Evolutionary conservation across 2,888 invertebrate species (phyloP).

Genomic region (Amphimallon solstitiale): DNA sequence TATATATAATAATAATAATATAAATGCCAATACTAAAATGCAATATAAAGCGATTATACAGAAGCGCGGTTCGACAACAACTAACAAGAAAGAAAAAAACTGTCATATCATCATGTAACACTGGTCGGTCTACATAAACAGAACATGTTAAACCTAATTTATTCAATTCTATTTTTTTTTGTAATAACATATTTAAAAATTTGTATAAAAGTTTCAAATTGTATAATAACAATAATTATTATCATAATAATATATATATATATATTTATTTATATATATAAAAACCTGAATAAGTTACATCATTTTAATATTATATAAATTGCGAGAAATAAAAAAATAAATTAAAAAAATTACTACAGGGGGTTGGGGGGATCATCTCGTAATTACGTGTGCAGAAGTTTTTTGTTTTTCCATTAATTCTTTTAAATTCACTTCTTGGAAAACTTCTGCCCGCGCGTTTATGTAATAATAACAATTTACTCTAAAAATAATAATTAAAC

Average conservation of each 20-base stretch:
- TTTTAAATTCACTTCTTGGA: neutral
- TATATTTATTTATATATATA: conserved; percentile 4
- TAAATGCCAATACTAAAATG: conserved; percentile 50
- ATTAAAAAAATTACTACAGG: conserved; percentile 28
- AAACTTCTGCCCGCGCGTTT: neutral
- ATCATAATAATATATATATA: too few relatives aligned
- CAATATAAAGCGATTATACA: conserved; percentile 43
- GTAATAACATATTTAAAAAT: conserved; percentile 26
- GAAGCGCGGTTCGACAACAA: conserved; percentile 37
- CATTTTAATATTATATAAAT: neutral
- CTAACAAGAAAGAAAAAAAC: conserved; percentile 18
- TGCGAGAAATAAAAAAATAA: conserved; percentile 35
- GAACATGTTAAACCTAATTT: conserved; percentile 23
- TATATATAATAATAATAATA: conserved; percentile 37
- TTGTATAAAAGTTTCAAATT: conserved; percentile 31
- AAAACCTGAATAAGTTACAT: conserved; percentile 39
- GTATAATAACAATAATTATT: neutral
- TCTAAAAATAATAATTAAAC: conserved; percentile 21
- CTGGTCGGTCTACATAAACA: conserved; percentile 30
- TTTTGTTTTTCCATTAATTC: neutral
- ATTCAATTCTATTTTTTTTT: conserved; percentile 6
- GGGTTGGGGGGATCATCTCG: neutral
- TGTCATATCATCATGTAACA: conserved; percentile 15
- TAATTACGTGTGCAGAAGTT: conserved; percentile 1
- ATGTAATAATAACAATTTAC: conserved; percentile 14